Base-by-base conservation (phyloP, 2,797 vertebrate genomes). In the Poecilia velifera region DNA sequence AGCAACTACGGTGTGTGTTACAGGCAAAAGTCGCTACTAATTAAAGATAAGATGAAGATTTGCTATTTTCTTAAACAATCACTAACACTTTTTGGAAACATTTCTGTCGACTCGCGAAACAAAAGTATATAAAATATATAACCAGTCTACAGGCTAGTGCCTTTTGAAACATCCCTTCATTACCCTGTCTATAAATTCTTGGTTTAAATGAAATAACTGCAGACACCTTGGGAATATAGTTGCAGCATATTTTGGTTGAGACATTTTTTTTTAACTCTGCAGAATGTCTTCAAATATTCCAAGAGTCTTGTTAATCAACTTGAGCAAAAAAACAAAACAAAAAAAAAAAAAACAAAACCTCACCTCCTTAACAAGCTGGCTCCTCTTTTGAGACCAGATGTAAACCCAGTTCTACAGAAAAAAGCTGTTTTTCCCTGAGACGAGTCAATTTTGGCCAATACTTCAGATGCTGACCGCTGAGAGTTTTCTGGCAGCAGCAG, bases 371-470 rank as follows among this genome's bases (percentile, higher is more conserved):
- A 91, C 87, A 92, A 92, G 86, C 91, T 89, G 79, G 84, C 85
- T 88, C 84, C 89, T 80, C 79, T 6, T 74, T 83, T 85, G 73
- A 90, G 90, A 92, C 76, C 86, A 93, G 90, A 91, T 91, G 87
- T 93, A 90, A 76, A 84, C 90, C 91, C 87, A 76, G 72, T 88
- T 84, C 81, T 86, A 87, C 87, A 91, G 89, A 93, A 91, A 91
- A 93, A 92, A 89, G 85, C 74, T 89, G 90, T 91, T 87, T 87
- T 95, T 92, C 92, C 28, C 80, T 90, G 93, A 90, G 94, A 93
- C 83, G 4, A 49, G 78, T 68, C 57, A 91, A 92, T 88, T 89
- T 92, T 94, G 95, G 94, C 91, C 49, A 70, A 0, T 25, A 85
- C 88, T 92, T 94, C 91, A 94, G 93, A 93, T 78, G 76, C 39